phyloP scores from a whole-genome alignment of 2,888 invertebrate species.

The Ametastegia equiseti region DNA sequence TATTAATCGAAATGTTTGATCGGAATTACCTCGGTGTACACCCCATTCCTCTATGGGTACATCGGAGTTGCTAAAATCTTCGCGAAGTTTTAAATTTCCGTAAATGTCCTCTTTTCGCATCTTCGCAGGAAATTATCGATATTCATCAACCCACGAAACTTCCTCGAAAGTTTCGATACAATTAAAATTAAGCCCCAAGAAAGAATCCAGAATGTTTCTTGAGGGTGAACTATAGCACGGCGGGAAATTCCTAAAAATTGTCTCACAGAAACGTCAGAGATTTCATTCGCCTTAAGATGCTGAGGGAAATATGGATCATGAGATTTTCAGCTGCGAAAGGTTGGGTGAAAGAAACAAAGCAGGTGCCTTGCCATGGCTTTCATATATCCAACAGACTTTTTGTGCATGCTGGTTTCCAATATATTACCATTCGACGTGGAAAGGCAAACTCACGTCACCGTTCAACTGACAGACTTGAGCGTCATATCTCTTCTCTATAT shows the following conservation, averaged over 20 bases:
- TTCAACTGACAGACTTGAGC: not conserved
- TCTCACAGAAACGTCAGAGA: not conserved
- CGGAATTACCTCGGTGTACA: constrained; percentile 18
- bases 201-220: not conserved
- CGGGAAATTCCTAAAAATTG: not conserved
- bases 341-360: not conserved
- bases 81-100: not conserved
- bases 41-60: no score
- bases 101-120: not conserved
- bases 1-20: constrained; percentile 48
- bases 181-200: not conserved
- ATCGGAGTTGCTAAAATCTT: not conserved
- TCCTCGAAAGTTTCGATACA: not conserved
- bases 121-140: not conserved
- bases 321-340: not conserved
- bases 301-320: constrained; percentile 4
- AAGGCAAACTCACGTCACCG: not conserved
- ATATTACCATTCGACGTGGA: not conserved
- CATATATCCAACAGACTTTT: not conserved
- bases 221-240: not conserved
- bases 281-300: not conserved
- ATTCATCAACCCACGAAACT: not conserved
- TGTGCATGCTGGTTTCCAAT: not conserved
- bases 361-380: no score
- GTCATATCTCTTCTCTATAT: not conserved